Evolutionary conservation across 2,888 invertebrate genomes (phyloP).

Genomic region (Eupsilia transversa): DNA sequence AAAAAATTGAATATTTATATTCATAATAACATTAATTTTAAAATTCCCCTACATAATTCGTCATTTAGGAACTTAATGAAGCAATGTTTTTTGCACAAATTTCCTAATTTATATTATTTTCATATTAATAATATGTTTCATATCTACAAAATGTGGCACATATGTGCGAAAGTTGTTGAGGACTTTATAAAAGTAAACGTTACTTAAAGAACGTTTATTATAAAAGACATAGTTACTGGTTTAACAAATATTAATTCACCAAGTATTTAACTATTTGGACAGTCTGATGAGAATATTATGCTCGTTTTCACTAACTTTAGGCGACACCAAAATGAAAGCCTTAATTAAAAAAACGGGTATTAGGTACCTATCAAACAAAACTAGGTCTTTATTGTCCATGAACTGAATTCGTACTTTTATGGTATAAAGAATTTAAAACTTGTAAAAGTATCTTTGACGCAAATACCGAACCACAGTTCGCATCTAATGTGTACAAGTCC

Average conservation of each 20-base stretch:
- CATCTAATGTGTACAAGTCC: conserved; percentile 34
- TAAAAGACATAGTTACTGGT: conserved; percentile 8
- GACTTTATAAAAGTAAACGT: conserved; percentile 29
- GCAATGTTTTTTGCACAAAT: conserved; percentile 42
- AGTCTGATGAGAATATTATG: conserved; percentile 13
- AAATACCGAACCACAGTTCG: conserved; percentile 2
- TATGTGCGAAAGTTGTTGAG: conserved; percentile 18
- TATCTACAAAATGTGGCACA: conserved; percentile 58
- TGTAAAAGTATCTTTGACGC: background rate
- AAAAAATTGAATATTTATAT: conserved; percentile 62
- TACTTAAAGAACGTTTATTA: conserved; percentile 25
- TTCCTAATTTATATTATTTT: conserved; percentile 33
- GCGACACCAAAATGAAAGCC: background rate
- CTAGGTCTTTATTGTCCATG: background rate
- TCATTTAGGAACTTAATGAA: conserved; percentile 57
- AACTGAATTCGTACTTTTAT: background rate
- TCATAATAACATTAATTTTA: conserved; percentile 47
- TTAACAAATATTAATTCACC: conserved; percentile 9
- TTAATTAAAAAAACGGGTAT: background rate
- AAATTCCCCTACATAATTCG: conserved; percentile 48
- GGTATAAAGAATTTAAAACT: background rate
- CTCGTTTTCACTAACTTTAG: background rate
- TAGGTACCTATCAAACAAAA: background rate
- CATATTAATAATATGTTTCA: conserved; percentile 14
- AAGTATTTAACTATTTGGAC: background rate